phyloP scores from a whole-genome alignment of 1,140 invertebrate species.

The Dolichoris vasculosae region DNA sequence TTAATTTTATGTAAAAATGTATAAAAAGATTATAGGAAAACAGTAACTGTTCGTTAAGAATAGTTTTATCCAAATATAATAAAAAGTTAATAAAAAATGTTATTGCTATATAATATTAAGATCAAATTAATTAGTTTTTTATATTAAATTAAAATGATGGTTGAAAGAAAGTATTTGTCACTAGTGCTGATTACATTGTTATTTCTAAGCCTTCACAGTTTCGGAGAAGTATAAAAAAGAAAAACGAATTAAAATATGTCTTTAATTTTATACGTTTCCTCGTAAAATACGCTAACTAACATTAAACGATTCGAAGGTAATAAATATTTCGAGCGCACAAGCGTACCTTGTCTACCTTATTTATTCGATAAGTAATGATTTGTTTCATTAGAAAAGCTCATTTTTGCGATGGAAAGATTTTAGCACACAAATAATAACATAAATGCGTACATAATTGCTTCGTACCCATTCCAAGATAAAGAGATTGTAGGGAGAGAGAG shows the following conservation, averaged over 20 bases:
- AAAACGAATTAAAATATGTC: too few species aligned
- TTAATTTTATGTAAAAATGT: too few species aligned
- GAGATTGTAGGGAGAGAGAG: not conserved
- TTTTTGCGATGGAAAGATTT: not conserved
- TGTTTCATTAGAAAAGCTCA: slow-evolving; percentile 6
- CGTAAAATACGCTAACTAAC: not conserved
- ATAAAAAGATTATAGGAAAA: too few species aligned
- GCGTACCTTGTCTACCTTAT: not conserved
- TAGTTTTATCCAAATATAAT: too few species aligned
- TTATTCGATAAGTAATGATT: slow-evolving; percentile 12
- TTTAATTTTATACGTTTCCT: not conserved
- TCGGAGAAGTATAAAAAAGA: not conserved
- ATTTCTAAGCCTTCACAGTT: not conserved
- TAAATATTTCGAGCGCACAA: not conserved
- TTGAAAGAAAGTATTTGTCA: not conserved
- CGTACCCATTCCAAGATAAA: not conserved
- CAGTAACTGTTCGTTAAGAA: too few species aligned
- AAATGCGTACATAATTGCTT: not conserved
- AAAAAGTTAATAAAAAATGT: too few species aligned
- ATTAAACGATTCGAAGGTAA: not conserved
- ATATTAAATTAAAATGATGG: not conserved
- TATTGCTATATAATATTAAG: not conserved
- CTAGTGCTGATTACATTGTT: not conserved
- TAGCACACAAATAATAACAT: not conserved
- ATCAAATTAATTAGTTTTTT: not conserved